These are phyloP conservation scores for Corvus cornix DNA, from an alignment of 2,113 vertebrate genomes.

Conservation along the genomic window DNA sequence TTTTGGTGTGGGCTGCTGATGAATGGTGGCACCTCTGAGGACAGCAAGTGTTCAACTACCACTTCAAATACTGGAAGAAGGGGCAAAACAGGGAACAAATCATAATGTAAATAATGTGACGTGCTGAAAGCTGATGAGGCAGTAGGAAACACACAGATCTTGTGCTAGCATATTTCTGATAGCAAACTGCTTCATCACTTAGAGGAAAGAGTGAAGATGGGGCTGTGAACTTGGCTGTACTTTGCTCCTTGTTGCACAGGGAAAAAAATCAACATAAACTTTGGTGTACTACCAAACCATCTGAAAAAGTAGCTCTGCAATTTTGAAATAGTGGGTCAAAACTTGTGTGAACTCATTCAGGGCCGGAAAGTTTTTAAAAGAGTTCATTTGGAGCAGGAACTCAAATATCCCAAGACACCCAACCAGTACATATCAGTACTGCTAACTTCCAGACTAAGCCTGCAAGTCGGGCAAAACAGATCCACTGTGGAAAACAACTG, in stretches of 20 bases:
- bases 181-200: not conserved
- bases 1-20: not conserved
- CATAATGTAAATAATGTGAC: not conserved
- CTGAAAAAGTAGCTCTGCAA: not conserved
- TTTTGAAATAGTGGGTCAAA: not conserved
- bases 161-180: not conserved
- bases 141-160: not conserved
- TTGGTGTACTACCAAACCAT: not conserved
- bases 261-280: not conserved
- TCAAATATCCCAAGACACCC: not conserved
- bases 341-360: not conserved
- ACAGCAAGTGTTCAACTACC: fast-evolving
- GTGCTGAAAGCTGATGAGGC: not conserved
- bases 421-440: not conserved
- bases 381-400: not conserved
- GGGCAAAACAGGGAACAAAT: not conserved
- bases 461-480: not conserved
- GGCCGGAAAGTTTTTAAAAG: not conserved
- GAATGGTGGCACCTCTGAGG: not conserved
- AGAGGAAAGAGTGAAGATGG: not conserved
- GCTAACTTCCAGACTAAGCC: not conserved
- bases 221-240: not conserved
- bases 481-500: not conserved
- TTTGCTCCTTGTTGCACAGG: not conserved
- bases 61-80: not conserved